phyloP scores from a whole-genome alignment of 1,140 invertebrate species.

The Drosophila trapezifrons region DNA sequence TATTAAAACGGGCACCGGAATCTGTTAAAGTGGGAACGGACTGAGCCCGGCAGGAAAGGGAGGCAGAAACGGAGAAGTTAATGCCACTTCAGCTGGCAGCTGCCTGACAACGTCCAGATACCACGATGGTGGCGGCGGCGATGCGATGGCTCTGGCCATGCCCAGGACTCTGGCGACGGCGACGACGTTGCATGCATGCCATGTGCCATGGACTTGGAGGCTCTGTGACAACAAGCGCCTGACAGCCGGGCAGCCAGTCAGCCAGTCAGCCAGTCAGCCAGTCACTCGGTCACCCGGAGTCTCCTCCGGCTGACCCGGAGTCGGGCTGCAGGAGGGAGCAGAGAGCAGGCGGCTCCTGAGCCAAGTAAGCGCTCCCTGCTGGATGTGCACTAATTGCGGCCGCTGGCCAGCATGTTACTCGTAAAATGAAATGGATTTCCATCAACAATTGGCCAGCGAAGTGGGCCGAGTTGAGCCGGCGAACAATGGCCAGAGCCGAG shows the following conservation, averaged over 20 bases:
- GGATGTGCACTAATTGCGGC: conserved; percentile 81
- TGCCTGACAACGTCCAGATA: conserved; percentile 79
- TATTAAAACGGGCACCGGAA: conserved; percentile 40
- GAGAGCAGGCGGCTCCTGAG: conserved; percentile 36
- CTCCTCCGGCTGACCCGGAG: conserved; percentile 14
- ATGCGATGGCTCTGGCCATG: neutral
- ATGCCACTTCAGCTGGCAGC: conserved; percentile 81
- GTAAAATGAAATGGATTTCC: conserved; percentile 83
- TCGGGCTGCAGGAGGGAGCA: neutral
- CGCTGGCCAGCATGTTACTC: conserved; percentile 67
- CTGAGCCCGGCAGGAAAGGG: neutral
- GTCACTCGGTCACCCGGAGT: conserved; percentile 14
- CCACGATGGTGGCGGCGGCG: conserved; percentile 35
- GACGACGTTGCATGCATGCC: conserved; percentile 65
- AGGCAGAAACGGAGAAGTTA: conserved; percentile 52
- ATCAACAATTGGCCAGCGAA: conserved; percentile 73
- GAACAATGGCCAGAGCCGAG: conserved; percentile 22
- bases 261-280: conserved; percentile 8
- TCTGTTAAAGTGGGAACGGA: conserved; percentile 23
- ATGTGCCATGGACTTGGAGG: conserved; percentile 48
- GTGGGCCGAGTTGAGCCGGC: conserved; percentile 12
- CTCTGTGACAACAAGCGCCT: conserved; percentile 47
- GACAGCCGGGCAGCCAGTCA: conserved; percentile 49
- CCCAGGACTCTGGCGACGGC: neutral
- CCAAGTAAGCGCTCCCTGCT: conserved; percentile 55